A percentile compares a stretch with the other conserved stretches of the same genome.
Conservation (phyloP, 2,888 invertebrate genomes). For the Drosophila stalkeri region DNA sequence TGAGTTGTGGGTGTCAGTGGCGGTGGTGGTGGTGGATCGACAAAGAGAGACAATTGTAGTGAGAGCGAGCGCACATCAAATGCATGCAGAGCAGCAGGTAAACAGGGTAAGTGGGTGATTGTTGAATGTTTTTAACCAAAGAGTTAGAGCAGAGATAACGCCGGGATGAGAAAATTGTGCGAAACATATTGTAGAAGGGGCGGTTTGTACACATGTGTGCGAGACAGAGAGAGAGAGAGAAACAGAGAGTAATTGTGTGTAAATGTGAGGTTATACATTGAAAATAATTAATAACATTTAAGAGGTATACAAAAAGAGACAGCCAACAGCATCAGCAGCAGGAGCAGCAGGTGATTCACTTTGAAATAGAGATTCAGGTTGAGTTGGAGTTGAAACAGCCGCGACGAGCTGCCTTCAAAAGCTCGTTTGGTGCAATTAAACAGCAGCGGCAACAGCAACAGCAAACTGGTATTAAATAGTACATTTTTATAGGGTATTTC, state of each 20-base stretch:
- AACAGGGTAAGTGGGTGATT: slow-evolving; percentile 31
- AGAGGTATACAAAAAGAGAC: slow-evolving; percentile 26
- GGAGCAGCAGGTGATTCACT: slow-evolving; percentile 20
- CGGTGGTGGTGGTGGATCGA: slow-evolving; percentile 47
- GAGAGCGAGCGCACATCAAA: slow-evolving; percentile 46
- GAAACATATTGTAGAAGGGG: slow-evolving; percentile 23
- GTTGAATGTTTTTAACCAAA: slow-evolving; percentile 29
- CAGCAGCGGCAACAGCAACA: slow-evolving; percentile 30
- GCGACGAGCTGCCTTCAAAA: slow-evolving; percentile 19
- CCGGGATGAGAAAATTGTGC: slow-evolving; percentile 35
- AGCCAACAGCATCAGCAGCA: slow-evolving; percentile 46
- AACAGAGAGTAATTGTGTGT: slow-evolving; percentile 2
- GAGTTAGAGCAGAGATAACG: slow-evolving; percentile 46
- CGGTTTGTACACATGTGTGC: slow-evolving; percentile 42
- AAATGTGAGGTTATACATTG: slow-evolving; percentile 65
- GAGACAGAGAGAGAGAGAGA: background rate
- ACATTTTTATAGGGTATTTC: slow-evolving; percentile 24
- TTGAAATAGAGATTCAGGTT: slow-evolving; percentile 8
- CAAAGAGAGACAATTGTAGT: slow-evolving; percentile 23
- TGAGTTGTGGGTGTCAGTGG: slow-evolving; percentile 32
- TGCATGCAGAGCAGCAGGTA: slow-evolving; percentile 56
- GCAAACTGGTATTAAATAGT: slow-evolving; percentile 37
- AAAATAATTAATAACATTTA: slow-evolving; percentile 65
- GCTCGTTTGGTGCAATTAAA: slow-evolving; percentile 40
- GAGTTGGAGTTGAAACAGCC: slow-evolving; percentile 27